Evolutionary conservation across 1,140 invertebrate species (phyloP).

Genomic region (Ceratitis capitata): DNA sequence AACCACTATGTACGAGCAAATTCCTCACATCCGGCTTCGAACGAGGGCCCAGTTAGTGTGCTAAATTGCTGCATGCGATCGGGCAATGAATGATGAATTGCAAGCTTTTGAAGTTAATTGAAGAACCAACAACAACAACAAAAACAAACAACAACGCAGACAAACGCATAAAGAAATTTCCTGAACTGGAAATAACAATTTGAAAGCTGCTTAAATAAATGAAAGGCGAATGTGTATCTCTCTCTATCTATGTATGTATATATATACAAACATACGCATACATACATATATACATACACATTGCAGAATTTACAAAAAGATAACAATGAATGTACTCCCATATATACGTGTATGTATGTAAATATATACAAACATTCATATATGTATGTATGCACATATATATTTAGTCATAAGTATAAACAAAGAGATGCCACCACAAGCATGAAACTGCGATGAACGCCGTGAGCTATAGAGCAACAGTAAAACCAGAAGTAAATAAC

Average conservation of each 20-base stretch:
- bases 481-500: conserved; percentile 18
- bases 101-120: background rate
- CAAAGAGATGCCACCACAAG: background rate
- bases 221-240: no score
- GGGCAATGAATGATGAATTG: conserved; percentile 3
- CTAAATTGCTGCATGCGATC: conserved; percentile 32
- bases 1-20: background rate
- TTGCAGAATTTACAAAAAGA: no score
- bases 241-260: no score
- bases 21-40: conserved; percentile 11
- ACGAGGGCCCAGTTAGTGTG: conserved; percentile 16
- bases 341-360: no score
- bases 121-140: no score
- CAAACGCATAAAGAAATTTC: background rate
- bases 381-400: background rate
- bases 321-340: no score
- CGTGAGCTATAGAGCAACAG: no score
- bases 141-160: background rate
- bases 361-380: background rate
- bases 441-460: no score
- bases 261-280: no score
- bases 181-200: background rate
- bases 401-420: background rate
- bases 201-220: no score
- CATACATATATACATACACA: no score